Base-by-base conservation (phyloP, 2,888 invertebrate species). In the Spodoptera exigua region DNA sequence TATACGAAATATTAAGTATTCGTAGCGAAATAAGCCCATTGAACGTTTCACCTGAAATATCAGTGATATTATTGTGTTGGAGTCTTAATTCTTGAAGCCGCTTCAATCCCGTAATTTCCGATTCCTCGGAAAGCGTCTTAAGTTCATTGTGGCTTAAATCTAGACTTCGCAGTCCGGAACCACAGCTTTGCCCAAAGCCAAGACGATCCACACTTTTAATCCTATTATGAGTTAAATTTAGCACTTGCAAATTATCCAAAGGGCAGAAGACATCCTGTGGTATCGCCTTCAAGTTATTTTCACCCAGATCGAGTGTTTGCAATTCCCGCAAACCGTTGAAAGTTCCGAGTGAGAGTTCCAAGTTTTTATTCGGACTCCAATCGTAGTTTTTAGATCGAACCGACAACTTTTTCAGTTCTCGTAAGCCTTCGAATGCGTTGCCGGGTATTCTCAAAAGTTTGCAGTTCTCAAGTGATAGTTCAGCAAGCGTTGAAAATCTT, bases 101-200 rank as follows among this genome's bases (percentile, higher is more conserved):
- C 47, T 97, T 95, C 74, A 98, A 90, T 45, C 96, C 95, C 9
- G 96, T 95, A 66, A 98, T 95, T 70, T 97, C 97, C 64, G 97
- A 96, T 74, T 96, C 96, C 66, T 97, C 97, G 32, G 96, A 95
- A 74, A 97, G 89, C 5, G 95, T 93, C 51, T 96, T 95, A 55
- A 98, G 91, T 83, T 97, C 96, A 92, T 98, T 98, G 83, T 95
- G 94, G 71, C 98, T 98, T 62, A 98, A 91, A 88, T 98, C 98
- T 72, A 98, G 91, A 62, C 96, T 95, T 78, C 96, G 96, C 64
- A 98, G 89, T 76, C 97, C 97, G 61, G 96, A 95, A 60, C 95
- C 96, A 79, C 96, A 96, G 77, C 92, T 95, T 81, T 90, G 89
- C 60, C 93, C 93, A 80, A 97, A 96, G 16, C 98, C 97, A 57